Percentiles rank a stretch among this genome's conserved stretches.
Conservation (phyloP, 2,888 invertebrate genomes). For the Gasteruption jaculator region DNA sequence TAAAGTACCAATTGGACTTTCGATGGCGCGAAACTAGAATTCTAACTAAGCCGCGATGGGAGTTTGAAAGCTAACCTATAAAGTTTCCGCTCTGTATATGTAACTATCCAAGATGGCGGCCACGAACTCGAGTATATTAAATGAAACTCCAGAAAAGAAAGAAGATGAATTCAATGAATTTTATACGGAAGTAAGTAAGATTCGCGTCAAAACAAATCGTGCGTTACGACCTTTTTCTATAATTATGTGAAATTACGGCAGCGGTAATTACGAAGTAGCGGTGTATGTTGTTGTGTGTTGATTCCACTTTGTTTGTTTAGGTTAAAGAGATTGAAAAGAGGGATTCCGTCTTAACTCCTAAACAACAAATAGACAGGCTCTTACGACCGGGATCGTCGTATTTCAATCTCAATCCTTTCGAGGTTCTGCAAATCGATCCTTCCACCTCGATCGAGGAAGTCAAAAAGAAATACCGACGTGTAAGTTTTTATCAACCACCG, state of each 20-base stretch:
- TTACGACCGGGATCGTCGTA: slow-evolving; percentile 96
- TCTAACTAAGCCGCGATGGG: no score
- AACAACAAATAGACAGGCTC: slow-evolving; percentile 94
- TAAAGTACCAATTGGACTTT: no score
- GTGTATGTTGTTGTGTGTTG: slow-evolving; percentile 5
- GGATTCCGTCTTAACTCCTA: slow-evolving; percentile 93
- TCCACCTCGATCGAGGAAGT: slow-evolving; percentile 85
- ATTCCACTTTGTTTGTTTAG: slow-evolving; percentile 54
- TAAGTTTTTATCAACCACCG: slow-evolving; percentile 38
- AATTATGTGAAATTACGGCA: neutral
- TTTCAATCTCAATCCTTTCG: slow-evolving; percentile 96
- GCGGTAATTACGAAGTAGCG: no score
- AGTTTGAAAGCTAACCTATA: no score
- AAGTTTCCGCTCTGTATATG: no score
- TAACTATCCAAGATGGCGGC: slow-evolving; percentile 44
- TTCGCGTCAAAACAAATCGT: slow-evolving; percentile 6
- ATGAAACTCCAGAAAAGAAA: slow-evolving; percentile 52
- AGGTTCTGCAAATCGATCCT: slow-evolving; percentile 88
- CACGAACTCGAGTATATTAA: slow-evolving; percentile 43
- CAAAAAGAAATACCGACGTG: slow-evolving; percentile 91
- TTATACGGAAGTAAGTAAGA: slow-evolving; percentile 70
- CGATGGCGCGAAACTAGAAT: no score
- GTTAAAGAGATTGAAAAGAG: slow-evolving; percentile 98
- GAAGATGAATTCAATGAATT: slow-evolving; percentile 76
- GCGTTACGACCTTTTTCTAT: neutral